phyloP scores from a whole-genome alignment of 2,888 invertebrate genomes.

The Ernsta delagoae region DNA sequence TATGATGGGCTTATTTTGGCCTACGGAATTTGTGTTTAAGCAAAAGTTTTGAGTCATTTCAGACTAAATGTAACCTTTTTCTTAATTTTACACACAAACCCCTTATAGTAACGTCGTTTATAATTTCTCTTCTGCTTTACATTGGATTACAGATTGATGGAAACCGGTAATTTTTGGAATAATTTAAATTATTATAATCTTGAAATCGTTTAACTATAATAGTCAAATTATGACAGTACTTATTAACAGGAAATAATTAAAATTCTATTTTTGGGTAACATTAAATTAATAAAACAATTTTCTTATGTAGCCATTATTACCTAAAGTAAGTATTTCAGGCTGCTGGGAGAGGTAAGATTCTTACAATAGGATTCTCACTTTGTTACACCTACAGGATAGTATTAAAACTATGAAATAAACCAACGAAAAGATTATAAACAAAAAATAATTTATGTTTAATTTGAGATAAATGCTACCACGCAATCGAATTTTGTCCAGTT shows the following conservation, averaged over 20 bases:
- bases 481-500: not conserved
- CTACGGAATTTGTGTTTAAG: no score
- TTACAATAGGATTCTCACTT: not conserved
- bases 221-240: no score
- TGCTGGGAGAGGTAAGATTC: slow-evolving; percentile 38
- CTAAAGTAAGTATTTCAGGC: slow-evolving; percentile 34
- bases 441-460: no score
- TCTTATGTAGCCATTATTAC: not conserved
- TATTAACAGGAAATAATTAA: no score
- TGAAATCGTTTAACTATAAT: no score
- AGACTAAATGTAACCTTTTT: not conserved
- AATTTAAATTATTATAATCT: not conserved
- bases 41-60: no score
- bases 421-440: no score
- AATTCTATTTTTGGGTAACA: no score
- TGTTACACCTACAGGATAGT: no score
- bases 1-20: no score
- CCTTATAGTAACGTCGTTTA: slow-evolving; percentile 20
- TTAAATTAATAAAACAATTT: no score
- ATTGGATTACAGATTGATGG: slow-evolving; percentile 79
- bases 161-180: slow-evolving; percentile 63
- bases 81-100: not conserved
- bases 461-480: not conserved
- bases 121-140: slow-evolving; percentile 74
- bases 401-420: no score